Evolutionary conservation across 1,140 invertebrate genomes (phyloP).

Genomic region (Riptortus pedestris): DNA sequence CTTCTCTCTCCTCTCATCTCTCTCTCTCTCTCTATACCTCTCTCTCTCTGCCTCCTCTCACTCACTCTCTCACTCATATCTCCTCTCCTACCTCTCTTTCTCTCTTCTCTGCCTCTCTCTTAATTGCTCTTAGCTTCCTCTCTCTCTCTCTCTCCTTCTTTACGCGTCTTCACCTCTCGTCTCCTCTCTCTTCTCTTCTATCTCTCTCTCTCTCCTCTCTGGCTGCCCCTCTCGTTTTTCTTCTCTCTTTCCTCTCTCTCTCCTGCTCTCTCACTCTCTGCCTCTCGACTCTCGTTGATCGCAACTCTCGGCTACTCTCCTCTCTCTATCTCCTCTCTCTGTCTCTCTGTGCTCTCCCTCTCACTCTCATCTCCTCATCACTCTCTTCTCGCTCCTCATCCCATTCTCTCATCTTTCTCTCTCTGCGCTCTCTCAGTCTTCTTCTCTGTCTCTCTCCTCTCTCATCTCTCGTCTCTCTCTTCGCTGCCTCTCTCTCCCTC

Average conservation of each 20-base stretch:
- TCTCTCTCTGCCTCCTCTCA: too few species aligned
- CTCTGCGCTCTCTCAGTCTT: background rate
- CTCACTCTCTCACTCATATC: too few species aligned
- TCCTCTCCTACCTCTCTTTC: too few species aligned
- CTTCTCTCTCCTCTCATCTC: too few species aligned
- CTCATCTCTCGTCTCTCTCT: conserved; percentile 22
- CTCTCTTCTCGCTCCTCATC: background rate
- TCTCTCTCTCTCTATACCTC: too few species aligned
- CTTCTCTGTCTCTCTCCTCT: conserved; percentile 17
- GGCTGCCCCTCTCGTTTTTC: too few species aligned
- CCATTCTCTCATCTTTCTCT: background rate
- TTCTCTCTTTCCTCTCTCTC: too few species aligned
- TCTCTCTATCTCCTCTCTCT: background rate
- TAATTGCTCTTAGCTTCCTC: conserved; percentile 4
- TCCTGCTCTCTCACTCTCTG: too few species aligned
- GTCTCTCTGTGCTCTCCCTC: background rate
- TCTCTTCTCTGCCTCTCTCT: too few species aligned
- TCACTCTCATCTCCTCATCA: background rate
- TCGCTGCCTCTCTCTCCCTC: background rate
- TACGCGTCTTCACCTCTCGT: background rate
- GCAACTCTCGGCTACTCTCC: background rate
- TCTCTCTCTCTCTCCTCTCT: background rate
- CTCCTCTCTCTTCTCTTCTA: background rate
- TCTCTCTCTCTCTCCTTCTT: background rate
- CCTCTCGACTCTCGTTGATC: too few species aligned